A percentile compares a stretch with the other conserved stretches of the same genome.
Evolutionary conservation across 2,113 vertebrate species (phyloP).

Genomic region (Myrmophylax atrothorax): DNA sequence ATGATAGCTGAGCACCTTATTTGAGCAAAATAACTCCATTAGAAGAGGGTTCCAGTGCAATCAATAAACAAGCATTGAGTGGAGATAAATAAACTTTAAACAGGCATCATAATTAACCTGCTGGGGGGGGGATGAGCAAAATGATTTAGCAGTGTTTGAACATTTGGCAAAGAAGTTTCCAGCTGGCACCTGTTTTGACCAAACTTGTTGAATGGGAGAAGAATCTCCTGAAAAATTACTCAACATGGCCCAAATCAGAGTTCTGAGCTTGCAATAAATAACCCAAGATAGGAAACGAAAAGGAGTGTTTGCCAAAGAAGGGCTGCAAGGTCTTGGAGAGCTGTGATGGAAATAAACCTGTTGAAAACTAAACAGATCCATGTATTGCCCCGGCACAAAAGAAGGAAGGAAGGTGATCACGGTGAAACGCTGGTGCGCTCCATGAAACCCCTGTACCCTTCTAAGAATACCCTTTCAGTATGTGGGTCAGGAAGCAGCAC

Average conservation of each 20-base stretch:
- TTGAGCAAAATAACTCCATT: slow-evolving; percentile 78
- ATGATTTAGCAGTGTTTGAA: slow-evolving; percentile 47
- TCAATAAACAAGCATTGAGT: slow-evolving; percentile 72
- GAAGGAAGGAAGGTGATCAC: slow-evolving; percentile 85
- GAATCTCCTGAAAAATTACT: slow-evolving; percentile 54
- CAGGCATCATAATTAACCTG: slow-evolving; percentile 56
- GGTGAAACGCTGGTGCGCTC: slow-evolving; percentile 13
- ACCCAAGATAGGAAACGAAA: slow-evolving; percentile 60
- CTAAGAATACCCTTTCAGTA: slow-evolving; percentile 80
- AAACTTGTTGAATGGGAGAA: slow-evolving; percentile 50
- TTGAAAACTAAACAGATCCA: slow-evolving; percentile 77
- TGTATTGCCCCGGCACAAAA: slow-evolving; percentile 73
- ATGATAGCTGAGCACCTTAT: slow-evolving; percentile 29
- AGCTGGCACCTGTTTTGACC: slow-evolving; percentile 30
- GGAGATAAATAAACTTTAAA: slow-evolving; percentile 70
- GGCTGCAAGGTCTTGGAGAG: slow-evolving; percentile 45
- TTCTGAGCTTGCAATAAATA: background rate
- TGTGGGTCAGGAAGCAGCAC: slow-evolving; percentile 79
- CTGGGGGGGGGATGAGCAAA: slow-evolving; percentile 26
- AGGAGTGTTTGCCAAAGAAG: slow-evolving; percentile 52
- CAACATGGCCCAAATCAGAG: background rate
- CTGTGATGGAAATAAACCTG: slow-evolving; percentile 79
- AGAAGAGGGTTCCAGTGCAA: slow-evolving; percentile 68
- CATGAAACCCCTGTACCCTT: slow-evolving; percentile 74
- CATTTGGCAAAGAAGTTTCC: slow-evolving; percentile 58